Evolutionary conservation across 1,140 invertebrate species (phyloP), one percentile per base, ranked within the genome.

Genomic region (Cotesia chilonis): DNA sequence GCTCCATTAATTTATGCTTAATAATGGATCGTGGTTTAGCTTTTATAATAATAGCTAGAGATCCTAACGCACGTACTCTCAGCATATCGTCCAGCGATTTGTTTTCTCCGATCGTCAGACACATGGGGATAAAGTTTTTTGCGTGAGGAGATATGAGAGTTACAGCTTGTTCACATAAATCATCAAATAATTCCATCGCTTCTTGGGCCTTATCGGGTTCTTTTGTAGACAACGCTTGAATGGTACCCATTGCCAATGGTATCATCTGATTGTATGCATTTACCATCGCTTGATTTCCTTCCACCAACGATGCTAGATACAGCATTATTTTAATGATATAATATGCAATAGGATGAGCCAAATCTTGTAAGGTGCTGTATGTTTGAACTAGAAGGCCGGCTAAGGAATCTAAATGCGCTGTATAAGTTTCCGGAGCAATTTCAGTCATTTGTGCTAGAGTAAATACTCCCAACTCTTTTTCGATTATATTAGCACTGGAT

Each of bases 1-100:
- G 92, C 60, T 91, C 89, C 20, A 94, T 85, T 6, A 95, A 80
- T 79, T 94, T 93, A 71, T 92, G 88, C 77, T 94, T 95, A 17
- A 93, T 81, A 36, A 95, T 88, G 1, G 90, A 88, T 85, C 94
- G 94, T 80, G 93, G 94, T 79, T 94, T 94, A 0, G 90, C 82
- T 64, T 89, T 87, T 1, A 89, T 88, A 9, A 95, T 77, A 79
- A 88, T 90, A 0, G 90, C 89, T 54, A 95, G 85, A 69, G 93
- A 90, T 64, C 86, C 86, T 12, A 94, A 87, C 9, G 92, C 90
- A 85, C 92, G 92, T 9, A 92, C 88, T 82, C 91, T 88, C 6
- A 94, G 82, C 9, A 85, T 82, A 74, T 90, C 89, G 10, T 89
- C 89, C 4, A 91, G 81, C 38, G 87, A 79, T 67, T 82, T 85